Base-by-base conservation (phyloP, 2,113 vertebrate species). In the Nerophis lumbriciformis region DNA sequence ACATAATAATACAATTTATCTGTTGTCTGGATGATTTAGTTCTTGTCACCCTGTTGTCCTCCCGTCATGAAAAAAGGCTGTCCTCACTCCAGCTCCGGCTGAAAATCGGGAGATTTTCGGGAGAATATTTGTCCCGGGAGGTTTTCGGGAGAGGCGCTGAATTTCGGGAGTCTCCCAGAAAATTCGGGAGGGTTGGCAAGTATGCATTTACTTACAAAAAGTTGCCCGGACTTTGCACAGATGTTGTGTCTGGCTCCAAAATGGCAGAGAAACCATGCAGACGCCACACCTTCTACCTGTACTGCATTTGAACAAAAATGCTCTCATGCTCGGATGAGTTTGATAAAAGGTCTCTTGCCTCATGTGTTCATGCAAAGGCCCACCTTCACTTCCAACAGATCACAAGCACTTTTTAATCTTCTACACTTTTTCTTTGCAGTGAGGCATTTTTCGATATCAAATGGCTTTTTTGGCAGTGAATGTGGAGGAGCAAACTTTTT, bases 171-270 rank as follows among this genome's bases (percentile, higher is more conserved):
- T n/a, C n/a, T n/a, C n/a, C n/a, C n/a, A n/a, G n/a, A n/a, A n/a
- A n/a, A n/a, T n/a, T n/a, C n/a, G n/a, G n/a, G n/a, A n/a, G n/a
- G n/a, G n/a, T n/a, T n/a, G n/a, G n/a, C n/a, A n/a, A n/a, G n/a
- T n/a, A n/a, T n/a, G n/a, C 19, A 19, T 19, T 19, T 19, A 19
- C 19, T 19, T 19, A 19, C 19, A 19, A 19, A 19, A 68, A 72
- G 70, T 79, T 76, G 75, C 76, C 86, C 84, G 82, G 85, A 86
- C 84, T 88, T 87, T 78, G 78, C 84, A 83, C 85, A 89, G 83
- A 87, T 88, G 86, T 82, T 87, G 73, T 53, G 68, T 64, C 74
- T 72, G 50, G 55, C 74, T 85, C 67, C 78, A 81, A 85, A 82
- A 85, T 77, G 80, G 69, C 70, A 53, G 62, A 59, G 78, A 78